Evolutionary conservation across 1,140 invertebrate genomes (phyloP).

Genomic region (Anoplolepis gracilipes): DNA sequence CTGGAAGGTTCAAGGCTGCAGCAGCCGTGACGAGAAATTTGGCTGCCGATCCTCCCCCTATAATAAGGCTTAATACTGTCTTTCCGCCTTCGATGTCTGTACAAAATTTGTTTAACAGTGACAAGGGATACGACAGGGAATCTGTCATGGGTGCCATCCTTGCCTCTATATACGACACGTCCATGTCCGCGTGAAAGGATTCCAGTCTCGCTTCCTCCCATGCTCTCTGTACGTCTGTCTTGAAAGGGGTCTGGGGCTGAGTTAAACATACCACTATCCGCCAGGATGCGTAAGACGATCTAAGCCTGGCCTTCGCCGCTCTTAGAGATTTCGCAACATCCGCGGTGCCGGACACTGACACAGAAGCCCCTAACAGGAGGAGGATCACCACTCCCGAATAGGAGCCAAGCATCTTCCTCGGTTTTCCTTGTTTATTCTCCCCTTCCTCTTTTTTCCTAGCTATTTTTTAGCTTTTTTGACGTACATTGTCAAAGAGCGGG

Average conservation of each 20-base stretch:
- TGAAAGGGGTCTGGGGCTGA: constrained; percentile 80
- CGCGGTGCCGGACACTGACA: constrained; percentile 58
- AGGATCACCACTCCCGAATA: constrained; percentile 70
- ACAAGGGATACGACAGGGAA: constrained; percentile 80
- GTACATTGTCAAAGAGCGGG: constrained; percentile 41
- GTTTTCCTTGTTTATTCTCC: constrained; percentile 62
- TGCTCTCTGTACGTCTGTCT: constrained; percentile 81
- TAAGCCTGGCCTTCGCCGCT: constrained; percentile 71
- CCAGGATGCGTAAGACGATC: constrained; percentile 78
- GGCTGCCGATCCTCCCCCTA: constrained; percentile 83
- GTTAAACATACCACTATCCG: constrained; percentile 81
- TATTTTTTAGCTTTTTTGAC: constrained; percentile 63
- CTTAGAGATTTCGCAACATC: constrained; percentile 71
- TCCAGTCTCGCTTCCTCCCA: constrained; percentile 83
- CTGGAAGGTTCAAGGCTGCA: constrained; percentile 81
- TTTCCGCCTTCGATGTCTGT: constrained; percentile 80
- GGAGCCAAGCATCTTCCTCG: constrained; percentile 76
- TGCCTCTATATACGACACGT: constrained; percentile 82
- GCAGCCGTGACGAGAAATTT: constrained; percentile 83
- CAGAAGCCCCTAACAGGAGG: constrained; percentile 68
- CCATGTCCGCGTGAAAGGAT: constrained; percentile 79
- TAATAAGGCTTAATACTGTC: constrained; percentile 81
- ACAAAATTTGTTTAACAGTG: constrained; percentile 83
- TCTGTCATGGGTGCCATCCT: constrained; percentile 73
- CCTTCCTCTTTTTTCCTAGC: constrained; percentile 45